Evolutionary conservation across 1,140 invertebrate species (phyloP).

Genomic region (Philopotamus ludificatus): DNA sequence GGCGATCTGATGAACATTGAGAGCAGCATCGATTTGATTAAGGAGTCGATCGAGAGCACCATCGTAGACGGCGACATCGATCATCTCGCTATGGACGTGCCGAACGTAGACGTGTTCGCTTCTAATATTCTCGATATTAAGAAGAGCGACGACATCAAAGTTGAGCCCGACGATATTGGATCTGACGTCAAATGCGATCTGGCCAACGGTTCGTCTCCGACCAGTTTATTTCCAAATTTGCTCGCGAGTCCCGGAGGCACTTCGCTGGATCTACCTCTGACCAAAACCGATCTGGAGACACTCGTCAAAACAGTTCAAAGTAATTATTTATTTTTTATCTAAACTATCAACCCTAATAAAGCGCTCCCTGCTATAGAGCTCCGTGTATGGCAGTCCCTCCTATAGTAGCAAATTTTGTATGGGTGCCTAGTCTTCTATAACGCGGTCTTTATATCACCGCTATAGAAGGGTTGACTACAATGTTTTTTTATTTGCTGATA

Average conservation of each 20-base stretch:
- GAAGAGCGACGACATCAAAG: background rate
- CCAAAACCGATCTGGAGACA: conserved; percentile 47
- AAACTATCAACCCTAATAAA: no score
- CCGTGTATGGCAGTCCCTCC: no score
- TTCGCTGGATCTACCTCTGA: conserved; percentile 50
- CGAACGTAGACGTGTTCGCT: background rate
- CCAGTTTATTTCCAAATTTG: conserved; percentile 43
- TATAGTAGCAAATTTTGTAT: no score
- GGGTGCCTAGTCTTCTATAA: no score
- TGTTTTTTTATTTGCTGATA: background rate
- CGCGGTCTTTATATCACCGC: no score
- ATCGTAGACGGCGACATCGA: background rate
- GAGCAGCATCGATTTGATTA: background rate
- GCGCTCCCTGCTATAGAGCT: no score
- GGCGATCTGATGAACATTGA: background rate
- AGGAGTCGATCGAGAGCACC: background rate
- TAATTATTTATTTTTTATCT: no score
- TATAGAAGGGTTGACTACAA: no score
- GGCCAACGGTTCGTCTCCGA: background rate
- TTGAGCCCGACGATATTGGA: background rate
- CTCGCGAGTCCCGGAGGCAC: conserved; percentile 45
- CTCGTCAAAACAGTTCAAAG: conserved; percentile 50
- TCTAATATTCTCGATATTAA: background rate
- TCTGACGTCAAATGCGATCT: conserved; percentile 4
- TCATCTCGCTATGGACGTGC: background rate